These are phyloP conservation scores for Arizona elegans DNA, from an alignment of 2,113 vertebrate species.

Conservation along the genomic window DNA sequence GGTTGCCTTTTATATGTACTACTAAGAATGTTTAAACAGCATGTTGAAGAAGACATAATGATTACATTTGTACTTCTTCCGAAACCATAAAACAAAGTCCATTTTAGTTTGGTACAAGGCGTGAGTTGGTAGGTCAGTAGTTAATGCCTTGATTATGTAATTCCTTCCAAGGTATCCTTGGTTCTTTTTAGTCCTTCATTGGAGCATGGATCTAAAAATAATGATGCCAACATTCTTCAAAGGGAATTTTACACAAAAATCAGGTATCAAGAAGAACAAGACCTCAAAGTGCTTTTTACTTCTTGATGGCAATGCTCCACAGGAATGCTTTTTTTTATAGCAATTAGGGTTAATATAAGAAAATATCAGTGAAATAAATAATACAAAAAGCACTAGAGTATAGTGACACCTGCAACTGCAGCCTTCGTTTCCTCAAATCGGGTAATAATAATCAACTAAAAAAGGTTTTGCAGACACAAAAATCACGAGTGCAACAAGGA, in stretches of 20 bases:
- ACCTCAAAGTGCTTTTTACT: neutral
- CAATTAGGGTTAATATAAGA: neutral
- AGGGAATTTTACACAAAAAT: neutral
- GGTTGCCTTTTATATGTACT: neutral
- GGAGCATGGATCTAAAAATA: neutral
- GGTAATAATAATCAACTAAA: neutral
- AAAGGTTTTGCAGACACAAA: neutral
- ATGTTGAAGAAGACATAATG: neutral
- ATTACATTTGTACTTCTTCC: neutral
- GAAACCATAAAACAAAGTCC: neutral
- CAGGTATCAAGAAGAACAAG: neutral
- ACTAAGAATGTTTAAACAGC: neutral
- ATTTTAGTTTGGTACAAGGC: neutral
- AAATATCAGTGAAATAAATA: neutral
- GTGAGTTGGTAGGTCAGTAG: neutral
- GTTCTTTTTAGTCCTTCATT: neutral
- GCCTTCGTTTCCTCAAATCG: neutral
- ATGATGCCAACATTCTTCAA: neutral
- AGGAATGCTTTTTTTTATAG: neutral
- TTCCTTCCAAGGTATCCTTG: neutral
- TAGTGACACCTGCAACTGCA: neutral
- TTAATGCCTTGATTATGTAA: neutral
- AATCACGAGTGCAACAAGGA: conserved; percentile 6
- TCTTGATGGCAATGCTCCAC: neutral
- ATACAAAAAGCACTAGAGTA: neutral